phyloP scores from a whole-genome alignment of 92 coral and sea anemone genomes.

The Parazoanthus swiftii region DNA sequence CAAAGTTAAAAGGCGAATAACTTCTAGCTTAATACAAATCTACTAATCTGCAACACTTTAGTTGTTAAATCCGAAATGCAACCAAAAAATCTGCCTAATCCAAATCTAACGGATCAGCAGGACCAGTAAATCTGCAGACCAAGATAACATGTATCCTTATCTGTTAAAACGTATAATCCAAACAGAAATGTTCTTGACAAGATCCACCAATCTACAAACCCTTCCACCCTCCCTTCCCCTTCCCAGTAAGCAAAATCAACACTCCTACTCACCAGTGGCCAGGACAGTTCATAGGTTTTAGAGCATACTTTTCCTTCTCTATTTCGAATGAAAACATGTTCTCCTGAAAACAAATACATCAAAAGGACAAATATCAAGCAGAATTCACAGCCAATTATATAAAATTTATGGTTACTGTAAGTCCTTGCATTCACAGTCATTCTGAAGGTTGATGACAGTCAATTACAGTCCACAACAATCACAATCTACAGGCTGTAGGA shows the following conservation, averaged over 20 bases:
- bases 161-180: not conserved
- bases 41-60: too few relatives aligned
- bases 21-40: too few relatives aligned
- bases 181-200: not conserved
- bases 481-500: too few relatives aligned
- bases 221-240: too few relatives aligned
- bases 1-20: too few relatives aligned
- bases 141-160: not conserved
- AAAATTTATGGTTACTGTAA: not conserved
- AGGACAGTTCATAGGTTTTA: conserved; percentile 99
- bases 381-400: not conserved
- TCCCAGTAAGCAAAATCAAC: not conserved
- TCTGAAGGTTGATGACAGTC: not conserved
- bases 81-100: too few relatives aligned
- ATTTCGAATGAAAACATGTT: conserved; percentile 95
- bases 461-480: too few relatives aligned
- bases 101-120: too few relatives aligned
- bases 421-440: too few relatives aligned
- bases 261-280: conserved; percentile 85
- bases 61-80: too few relatives aligned
- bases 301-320: conserved; percentile 88
- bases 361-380: not conserved
- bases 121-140: too few relatives aligned
- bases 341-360: conserved; percentile 56
- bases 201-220: not conserved